These are phyloP conservation scores for Thrips palmi DNA, from an alignment of 1,140 invertebrate species.

Conservation along the genomic window DNA sequence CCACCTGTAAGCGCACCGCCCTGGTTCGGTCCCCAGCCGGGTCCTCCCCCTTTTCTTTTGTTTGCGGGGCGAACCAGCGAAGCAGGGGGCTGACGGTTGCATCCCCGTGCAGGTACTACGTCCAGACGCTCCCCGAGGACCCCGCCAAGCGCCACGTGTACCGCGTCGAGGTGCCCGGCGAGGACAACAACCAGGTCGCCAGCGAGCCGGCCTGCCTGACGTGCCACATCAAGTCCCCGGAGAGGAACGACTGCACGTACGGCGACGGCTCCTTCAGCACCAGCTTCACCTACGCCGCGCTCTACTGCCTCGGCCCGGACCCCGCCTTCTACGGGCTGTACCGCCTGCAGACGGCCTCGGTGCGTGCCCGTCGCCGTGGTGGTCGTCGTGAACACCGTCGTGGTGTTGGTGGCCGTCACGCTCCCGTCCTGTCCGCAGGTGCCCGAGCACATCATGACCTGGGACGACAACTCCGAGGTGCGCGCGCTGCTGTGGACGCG, in stretches of 20 bases:
- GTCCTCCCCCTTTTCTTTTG: too few species aligned
- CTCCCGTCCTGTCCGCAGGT: too few species aligned
- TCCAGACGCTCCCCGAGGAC: slow-evolving; percentile 48
- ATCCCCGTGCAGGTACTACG: slow-evolving; percentile 38
- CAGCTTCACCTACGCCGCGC: slow-evolving; percentile 40
- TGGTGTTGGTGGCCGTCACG: too few species aligned
- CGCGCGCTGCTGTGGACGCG: slow-evolving; percentile 33
- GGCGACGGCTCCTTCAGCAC: slow-evolving; percentile 45
- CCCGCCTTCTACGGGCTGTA: too few species aligned
- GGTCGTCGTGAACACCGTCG: too few species aligned
- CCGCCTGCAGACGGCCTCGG: too few species aligned
- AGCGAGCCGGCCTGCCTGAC: slow-evolving; percentile 22
- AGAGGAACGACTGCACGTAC: slow-evolving; percentile 36
- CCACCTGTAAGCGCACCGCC: slow-evolving; percentile 45
- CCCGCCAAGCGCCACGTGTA: slow-evolving; percentile 22
- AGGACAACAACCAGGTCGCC: slow-evolving; percentile 38
- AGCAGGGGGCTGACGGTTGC: too few species aligned
- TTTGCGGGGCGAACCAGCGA: too few species aligned
- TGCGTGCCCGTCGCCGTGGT: too few species aligned
- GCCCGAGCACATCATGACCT: slow-evolving; percentile 28
- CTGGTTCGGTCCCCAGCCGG: too few species aligned
- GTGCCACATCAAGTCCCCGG: slow-evolving; percentile 22
- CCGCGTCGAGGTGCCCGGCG: slow-evolving; percentile 26
- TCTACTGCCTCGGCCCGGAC: too few species aligned
- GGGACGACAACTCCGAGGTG: slow-evolving; percentile 45